Evolutionary conservation across 2,113 vertebrate genomes (phyloP).

Genomic region (Carettochelys insculpta): DNA sequence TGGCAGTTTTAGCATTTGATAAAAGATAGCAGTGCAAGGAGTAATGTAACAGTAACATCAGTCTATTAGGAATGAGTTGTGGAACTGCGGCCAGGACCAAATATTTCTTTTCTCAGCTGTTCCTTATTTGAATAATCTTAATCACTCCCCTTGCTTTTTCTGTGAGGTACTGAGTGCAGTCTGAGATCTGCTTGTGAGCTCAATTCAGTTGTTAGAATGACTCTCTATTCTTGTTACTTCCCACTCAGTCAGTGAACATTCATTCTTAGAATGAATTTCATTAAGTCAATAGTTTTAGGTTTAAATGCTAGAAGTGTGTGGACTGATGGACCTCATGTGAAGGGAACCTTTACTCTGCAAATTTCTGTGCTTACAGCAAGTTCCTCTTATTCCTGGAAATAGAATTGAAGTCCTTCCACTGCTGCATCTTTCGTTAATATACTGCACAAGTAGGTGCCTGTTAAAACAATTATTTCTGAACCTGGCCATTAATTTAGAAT

Average conservation of each 20-base stretch:
- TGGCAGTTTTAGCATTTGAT: conserved; percentile 29
- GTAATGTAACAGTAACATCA: neutral
- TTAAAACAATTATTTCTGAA: fast-evolving
- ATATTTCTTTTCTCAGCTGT: conserved; percentile 7
- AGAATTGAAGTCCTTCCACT: neutral
- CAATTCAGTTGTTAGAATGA: neutral
- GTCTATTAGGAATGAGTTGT: neutral
- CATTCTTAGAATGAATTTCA: neutral
- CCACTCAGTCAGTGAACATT: neutral
- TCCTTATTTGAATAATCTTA: conserved; percentile 47
- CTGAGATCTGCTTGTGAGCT: neutral
- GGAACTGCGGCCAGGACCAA: neutral
- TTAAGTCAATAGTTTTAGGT: neutral
- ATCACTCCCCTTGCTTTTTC: conserved; percentile 6
- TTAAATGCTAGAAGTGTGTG: neutral
- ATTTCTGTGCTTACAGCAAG: neutral
- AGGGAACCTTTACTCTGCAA: neutral
- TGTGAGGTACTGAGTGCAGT: conserved; percentile 1
- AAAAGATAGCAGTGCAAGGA: neutral
- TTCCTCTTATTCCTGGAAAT: neutral
- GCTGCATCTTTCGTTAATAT: neutral
- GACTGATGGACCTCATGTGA: neutral
- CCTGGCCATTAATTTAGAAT: neutral
- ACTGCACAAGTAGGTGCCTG: fast-evolving
- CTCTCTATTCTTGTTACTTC: neutral